These are phyloP conservation scores for Pollicipes pollicipes DNA, from an alignment of 1,140 invertebrate species.

Conservation along the genomic window DNA sequence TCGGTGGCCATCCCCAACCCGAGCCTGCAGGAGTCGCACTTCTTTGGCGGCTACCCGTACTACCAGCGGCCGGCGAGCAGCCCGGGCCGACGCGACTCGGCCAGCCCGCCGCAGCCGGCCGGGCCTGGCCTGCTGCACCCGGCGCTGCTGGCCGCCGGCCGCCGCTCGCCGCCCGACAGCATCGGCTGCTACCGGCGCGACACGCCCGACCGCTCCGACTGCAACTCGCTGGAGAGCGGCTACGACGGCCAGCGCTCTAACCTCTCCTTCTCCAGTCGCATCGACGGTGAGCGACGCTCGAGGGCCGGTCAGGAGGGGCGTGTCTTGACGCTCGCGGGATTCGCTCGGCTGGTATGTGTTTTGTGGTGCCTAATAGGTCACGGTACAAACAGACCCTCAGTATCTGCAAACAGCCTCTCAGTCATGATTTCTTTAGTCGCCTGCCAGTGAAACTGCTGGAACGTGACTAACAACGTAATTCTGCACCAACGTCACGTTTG, in stretches of 20 bases:
- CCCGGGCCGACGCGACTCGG: constrained; percentile 19
- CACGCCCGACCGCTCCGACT: constrained; percentile 23
- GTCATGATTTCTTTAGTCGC: too few relatives aligned
- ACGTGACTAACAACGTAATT: too few relatives aligned
- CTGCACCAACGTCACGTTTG: too few relatives aligned
- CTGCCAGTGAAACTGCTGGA: too few relatives aligned
- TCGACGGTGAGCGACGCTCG: background rate
- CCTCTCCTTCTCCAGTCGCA: background rate
- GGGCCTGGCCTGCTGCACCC: constrained; percentile 31
- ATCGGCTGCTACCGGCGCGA: constrained; percentile 27
- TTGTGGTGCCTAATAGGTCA: too few relatives aligned
- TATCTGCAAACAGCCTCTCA: too few relatives aligned
- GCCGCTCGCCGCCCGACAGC: constrained; percentile 25
- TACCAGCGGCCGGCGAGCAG: constrained; percentile 19
- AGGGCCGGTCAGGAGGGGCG: background rate
- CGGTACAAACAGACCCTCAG: too few relatives aligned
- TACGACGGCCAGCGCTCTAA: constrained; percentile 36
- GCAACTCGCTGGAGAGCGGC: constrained; percentile 26
- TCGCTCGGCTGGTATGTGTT: too few relatives aligned
- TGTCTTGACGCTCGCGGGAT: too few relatives aligned
- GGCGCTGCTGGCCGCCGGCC: constrained; percentile 27
- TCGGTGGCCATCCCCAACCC: constrained; percentile 92
- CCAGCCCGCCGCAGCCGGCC: constrained; percentile 14
- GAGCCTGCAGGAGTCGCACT: constrained; percentile 80
- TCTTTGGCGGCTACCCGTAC: constrained; percentile 58